Percentiles rank a stretch among this genome's conserved stretches.
These are phyloP conservation scores for Neodontobutis hainanensis DNA, from an alignment of 2,113 vertebrate species.

Conservation along the genomic window DNA sequence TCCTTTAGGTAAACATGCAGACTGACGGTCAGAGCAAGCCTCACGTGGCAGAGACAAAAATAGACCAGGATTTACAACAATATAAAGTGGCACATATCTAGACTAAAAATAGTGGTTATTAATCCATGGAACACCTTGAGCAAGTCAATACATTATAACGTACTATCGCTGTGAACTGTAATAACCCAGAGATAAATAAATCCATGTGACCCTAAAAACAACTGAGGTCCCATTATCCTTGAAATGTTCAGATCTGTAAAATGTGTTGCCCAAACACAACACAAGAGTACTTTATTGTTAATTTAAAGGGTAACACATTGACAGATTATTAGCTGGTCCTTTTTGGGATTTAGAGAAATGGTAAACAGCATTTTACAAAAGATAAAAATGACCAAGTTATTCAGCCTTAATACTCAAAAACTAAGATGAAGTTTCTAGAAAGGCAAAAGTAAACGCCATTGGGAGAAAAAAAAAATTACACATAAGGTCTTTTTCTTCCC, in stretches of 20 bases:
- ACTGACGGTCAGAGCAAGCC: constrained; percentile 17
- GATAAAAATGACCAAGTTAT: too few species aligned
- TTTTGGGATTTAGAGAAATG: too few species aligned
- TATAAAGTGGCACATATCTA: background rate
- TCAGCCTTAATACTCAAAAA: background rate
- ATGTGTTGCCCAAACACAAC: background rate
- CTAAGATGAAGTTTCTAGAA: background rate
- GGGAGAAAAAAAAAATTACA: background rate
- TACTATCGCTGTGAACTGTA: too few species aligned
- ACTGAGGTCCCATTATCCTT: background rate
- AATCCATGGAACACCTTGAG: too few species aligned
- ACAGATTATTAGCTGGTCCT: background rate
- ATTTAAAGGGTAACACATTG: background rate
- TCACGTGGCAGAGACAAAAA: constrained; percentile 14
- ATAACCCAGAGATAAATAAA: too few species aligned
- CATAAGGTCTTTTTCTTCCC: background rate
- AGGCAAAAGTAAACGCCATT: background rate
- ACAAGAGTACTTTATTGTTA: background rate
- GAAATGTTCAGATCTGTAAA: constrained; percentile 1
- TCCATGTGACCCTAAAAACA: background rate
- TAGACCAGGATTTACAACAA: constrained; percentile 1
- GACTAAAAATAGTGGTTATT: background rate
- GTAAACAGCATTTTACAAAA: background rate
- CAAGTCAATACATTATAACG: too few species aligned
- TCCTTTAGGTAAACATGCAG: constrained; percentile 49